phyloP scores from a whole-genome alignment of 2,113 vertebrate genomes.

The Tautogolabrus adspersus region DNA sequence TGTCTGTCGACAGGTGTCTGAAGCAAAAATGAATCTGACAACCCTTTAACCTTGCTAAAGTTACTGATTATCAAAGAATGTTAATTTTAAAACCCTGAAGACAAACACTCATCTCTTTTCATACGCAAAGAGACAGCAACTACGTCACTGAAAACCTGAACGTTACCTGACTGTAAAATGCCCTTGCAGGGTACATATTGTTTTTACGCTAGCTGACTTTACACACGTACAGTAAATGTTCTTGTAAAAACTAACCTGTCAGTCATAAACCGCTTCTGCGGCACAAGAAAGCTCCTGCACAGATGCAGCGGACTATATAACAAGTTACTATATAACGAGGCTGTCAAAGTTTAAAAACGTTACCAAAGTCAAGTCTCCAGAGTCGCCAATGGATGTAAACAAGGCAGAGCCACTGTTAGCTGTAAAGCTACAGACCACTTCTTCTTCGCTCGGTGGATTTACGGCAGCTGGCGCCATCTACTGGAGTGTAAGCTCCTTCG shows the following conservation, averaged over 20 bases:
- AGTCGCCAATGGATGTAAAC: neutral
- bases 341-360: neutral
- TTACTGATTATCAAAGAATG: neutral
- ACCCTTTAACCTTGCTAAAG: neutral
- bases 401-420: neutral
- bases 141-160: neutral
- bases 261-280: no score
- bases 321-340: neutral
- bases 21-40: neutral
- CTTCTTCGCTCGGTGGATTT: neutral
- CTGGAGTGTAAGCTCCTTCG: neutral
- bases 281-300: neutral
- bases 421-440: neutral
- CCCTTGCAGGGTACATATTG: neutral
- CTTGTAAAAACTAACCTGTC: neutral
- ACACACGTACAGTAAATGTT: neutral
- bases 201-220: neutral
- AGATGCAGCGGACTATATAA: neutral
- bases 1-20: neutral
- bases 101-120: neutral
- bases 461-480: neutral
- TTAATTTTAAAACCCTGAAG: neutral
- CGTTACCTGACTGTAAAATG: no score
- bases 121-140: neutral
- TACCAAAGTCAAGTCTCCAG: constrained; percentile 11